A percentile compares a stretch with the other conserved stretches of the same genome.
phyloP scores from a whole-genome alignment of 2,888 invertebrate genomes.

The Diarsia dahlii region DNA sequence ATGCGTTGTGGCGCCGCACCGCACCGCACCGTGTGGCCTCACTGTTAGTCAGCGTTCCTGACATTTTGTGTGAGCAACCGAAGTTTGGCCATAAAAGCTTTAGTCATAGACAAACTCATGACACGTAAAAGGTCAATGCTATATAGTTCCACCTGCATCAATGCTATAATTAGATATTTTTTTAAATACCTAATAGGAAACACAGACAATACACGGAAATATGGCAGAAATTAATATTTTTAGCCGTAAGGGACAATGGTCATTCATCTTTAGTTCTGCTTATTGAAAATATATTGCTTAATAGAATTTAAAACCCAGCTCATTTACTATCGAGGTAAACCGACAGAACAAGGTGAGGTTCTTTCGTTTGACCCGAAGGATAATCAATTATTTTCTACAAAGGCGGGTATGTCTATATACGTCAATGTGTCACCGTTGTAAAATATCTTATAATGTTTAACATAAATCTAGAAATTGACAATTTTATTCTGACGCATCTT shows the following conservation, averaged over 20 bases:
- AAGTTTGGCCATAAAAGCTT: constrained; percentile 55
- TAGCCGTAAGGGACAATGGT: constrained; percentile 23
- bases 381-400: constrained; percentile 37
- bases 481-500: background rate
- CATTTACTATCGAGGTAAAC: constrained; percentile 16
- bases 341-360: constrained; percentile 8
- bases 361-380: constrained; percentile 13
- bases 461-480: constrained; percentile 21
- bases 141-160: constrained; percentile 45
- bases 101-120: constrained; percentile 60
- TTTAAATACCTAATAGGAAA: constrained; percentile 40
- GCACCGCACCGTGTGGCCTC: too few relatives aligned
- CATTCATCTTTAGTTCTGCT: constrained; percentile 44
- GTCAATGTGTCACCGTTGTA: background rate
- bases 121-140: constrained; percentile 64
- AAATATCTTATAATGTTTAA: background rate
- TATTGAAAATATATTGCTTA: constrained; percentile 33
- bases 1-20: too few relatives aligned
- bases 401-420: background rate
- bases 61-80: constrained; percentile 72
- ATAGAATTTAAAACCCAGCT: background rate
- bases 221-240: constrained; percentile 43
- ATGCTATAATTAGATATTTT: constrained; percentile 28
- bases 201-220: constrained; percentile 38
- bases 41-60: constrained; percentile 69